Evolutionary conservation across 2,888 invertebrate genomes (phyloP), one percentile per base, ranked within the genome.

Genomic region (Macrophya annulata): DNA sequence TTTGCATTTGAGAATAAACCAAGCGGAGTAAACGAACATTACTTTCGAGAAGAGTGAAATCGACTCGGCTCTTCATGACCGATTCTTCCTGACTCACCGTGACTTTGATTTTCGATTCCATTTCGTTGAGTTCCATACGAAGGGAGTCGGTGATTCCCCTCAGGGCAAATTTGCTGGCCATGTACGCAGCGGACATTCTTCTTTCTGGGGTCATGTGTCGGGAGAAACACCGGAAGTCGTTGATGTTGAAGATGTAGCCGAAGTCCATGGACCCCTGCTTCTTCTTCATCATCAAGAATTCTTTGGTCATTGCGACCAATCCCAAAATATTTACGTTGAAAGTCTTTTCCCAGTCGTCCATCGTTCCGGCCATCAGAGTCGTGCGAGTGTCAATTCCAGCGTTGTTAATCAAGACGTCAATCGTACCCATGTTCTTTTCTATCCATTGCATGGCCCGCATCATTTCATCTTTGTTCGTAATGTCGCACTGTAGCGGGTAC

Each of bases 331-430:
- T 90, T 17, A 89, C 74, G 48, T 90, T 88, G 15, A 90, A 83
- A 12, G 81, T 85, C 84, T 88, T 89, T 81, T 86, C 87, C 87
- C 88, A 86, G 59, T 90, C 89, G 0, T 90, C 88, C 45, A 89
- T 85, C 0, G 87, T 84, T 10, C 87, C 88, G 55, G 87, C 89
- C 25, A 92, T 83, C 55, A 89, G 15, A 4, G 86, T 86, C 9
- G 87, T 82, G 68, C 88, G 88, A 0, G 89, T 85, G 4, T 93
- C 89, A 0, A 94, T 89, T 3, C 94, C 95, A 4, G 95, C 95
- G 89, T 95, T 95, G 89, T 96, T 96, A 4, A 96, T 91, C 86
- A 95, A 92, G 3, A 96, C 93, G 88, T 95, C 94, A 25, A 95
- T 93, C 15, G 94, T 93, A 0, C 95, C 95, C 21, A 94, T 87